Evolutionary conservation across 2,888 invertebrate genomes (phyloP), one percentile per base, ranked within the genome.

Genomic region (Caenorhabditis macrosperma): DNA sequence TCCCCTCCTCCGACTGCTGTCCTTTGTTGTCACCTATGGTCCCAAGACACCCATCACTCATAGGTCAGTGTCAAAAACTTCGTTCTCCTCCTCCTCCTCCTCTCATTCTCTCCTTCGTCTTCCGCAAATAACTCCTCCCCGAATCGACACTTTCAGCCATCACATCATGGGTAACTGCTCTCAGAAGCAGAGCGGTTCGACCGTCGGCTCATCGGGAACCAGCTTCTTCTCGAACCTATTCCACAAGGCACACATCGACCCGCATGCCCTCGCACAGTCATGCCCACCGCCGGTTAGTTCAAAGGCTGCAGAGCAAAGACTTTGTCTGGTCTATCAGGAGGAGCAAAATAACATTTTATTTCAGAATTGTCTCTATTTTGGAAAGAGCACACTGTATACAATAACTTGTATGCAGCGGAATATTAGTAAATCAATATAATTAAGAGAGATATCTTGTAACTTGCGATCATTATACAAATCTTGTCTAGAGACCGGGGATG

Each of bases 161-260:
- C 44, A 38, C 38, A 17, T 22, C 48, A 80, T 80, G 80, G 80
- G 80, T 46, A 80, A 80, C 60, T 81, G 81, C 67, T 76, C 81
- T 41, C 80, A 80, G 54, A 84, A 84, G 71, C 84, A 84, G 75
- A 80, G 61, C 60, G 57, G 81, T 44, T 76, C 82, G 59, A 35
- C 72, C 50, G 76, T 57, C 72, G 71, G 71, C 50, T 74, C 78
- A 46, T 72, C 77, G 48, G 72, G 75, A 15, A 78, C 68, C 33
- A 78, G 81, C 38, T 83, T 85, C 60, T 85, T 86, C 74, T 64
- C 81, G 35, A 84, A 86, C 44, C 78, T 89, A 26, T 89, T 89
- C 61, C 84, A 87, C 22, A 89, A 89, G 69, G 80, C 87, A n/a
- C 71, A 88, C 33, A 72, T 89, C 35, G 88, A 88, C 82, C 81